phyloP scores from a whole-genome alignment of 2,113 vertebrate species.

The Verasper variegatus region DNA sequence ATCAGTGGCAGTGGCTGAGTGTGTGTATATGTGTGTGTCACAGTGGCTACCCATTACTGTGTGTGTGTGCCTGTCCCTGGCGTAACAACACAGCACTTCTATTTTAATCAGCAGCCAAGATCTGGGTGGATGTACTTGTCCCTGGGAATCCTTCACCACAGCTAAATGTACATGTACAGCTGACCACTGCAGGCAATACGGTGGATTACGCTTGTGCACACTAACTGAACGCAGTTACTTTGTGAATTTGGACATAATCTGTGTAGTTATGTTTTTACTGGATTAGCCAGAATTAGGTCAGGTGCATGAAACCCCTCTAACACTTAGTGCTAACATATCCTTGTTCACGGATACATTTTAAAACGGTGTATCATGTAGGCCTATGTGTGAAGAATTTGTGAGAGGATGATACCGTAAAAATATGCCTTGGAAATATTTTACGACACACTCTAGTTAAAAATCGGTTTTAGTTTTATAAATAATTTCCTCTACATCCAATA shows the following conservation, averaged over 20 bases:
- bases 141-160: conserved; percentile 75
- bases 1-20: conserved; percentile 59
- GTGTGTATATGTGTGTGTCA: conserved; percentile 57
- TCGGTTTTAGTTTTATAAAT: background rate
- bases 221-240: conserved; percentile 14
- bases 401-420: background rate
- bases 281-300: conserved; percentile 15
- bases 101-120: conserved; percentile 75
- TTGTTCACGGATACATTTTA: conserved; percentile 1
- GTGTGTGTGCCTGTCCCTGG: conserved; percentile 56
- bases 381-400: background rate
- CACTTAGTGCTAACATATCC: conserved; percentile 2
- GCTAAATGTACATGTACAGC: conserved; percentile 55
- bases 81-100: conserved; percentile 74
- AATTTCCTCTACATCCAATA: background rate
- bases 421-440: background rate
- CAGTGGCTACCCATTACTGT: conserved; percentile 49
- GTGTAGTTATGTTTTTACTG: conserved; percentile 1
- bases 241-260: conserved; percentile 34
- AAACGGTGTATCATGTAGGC: background rate
- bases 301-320: background rate
- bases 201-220: conserved; percentile 29
- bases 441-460: background rate
- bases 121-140: conserved; percentile 73
- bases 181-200: conserved; percentile 63